Base-by-base conservation (phyloP, 2,113 vertebrate genomes). In the Eulemur macaco region DNA sequence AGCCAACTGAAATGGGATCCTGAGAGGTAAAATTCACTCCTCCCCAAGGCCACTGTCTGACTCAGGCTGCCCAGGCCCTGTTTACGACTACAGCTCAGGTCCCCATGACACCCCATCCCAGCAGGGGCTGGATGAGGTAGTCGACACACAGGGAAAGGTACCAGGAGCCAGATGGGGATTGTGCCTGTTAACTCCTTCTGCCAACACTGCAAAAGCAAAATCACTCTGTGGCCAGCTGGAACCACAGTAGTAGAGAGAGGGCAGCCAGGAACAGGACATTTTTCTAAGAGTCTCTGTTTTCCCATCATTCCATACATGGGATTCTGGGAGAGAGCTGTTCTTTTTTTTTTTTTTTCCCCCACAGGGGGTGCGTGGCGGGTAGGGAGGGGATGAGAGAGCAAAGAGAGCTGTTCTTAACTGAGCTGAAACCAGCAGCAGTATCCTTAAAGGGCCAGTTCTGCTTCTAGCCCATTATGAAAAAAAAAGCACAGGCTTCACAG, bases 1-100 rank as follows among this genome's bases (percentile, higher is more conserved):
- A 97, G 86, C 88, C 68, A 86, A 91, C 73, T 88, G 97, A 97
- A 97, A 97, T 50, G 91, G 85, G 96, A 97, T 96, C 92, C 81
- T 74, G 87, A 95, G 94, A 15, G 66, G 87, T 66, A 34, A 15
- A 77, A 31, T 23, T 45, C 50, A 27, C 66, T 78, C 87, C 83
- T 97, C 71, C 73, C 89, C 74, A 66, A 80, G 89, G 94, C 89
- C 37, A 0, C 56, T 50, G 47, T 74, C 90, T 68, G 80, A 84
- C 76, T 92, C 83, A 34, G 89, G 89, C 42, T 12, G 73, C 77
- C 89, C 52, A 13, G 84, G 63, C 76, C 86, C n/a, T 84, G 63
- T 92, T 95, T 90, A 81, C 14, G 0, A 93, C 81, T 23, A 39
- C 25, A 42, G 69, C 39, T 58, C 25, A 92, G 81, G 88, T 93